A percentile compares a stretch with the other conserved stretches of the same genome.
phyloP scores from a whole-genome alignment of 2,888 invertebrate species.

The Eurois occulta region DNA sequence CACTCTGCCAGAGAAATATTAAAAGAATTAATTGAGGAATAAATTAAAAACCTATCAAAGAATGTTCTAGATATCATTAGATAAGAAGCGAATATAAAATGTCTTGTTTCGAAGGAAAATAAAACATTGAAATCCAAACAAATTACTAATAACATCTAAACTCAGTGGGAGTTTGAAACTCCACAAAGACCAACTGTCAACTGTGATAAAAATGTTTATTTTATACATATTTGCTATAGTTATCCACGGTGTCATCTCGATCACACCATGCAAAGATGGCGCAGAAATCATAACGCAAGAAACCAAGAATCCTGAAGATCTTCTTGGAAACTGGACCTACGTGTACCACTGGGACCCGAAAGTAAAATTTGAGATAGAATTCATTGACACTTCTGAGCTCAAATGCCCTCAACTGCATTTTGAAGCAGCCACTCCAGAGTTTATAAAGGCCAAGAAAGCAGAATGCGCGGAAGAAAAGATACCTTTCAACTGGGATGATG shows the following conservation, averaged over 20 bases:
- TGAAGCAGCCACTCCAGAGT: conserved; percentile 3
- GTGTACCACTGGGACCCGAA: conserved; percentile 53
- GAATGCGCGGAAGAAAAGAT: conserved; percentile 32
- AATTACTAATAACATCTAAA: not conserved
- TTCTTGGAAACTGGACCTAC: conserved; percentile 46
- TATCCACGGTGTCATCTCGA: conserved; percentile 29
- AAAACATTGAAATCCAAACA: conserved; percentile 2
- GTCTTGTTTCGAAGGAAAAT: not conserved
- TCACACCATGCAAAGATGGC: conserved; percentile 32
- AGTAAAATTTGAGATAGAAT: conserved; percentile 5
- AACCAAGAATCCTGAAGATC: conserved; percentile 28
- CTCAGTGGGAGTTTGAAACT: not conserved
- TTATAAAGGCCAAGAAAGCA: conserved; percentile 14
- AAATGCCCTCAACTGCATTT: conserved; percentile 40
- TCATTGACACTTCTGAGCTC: not conserved
- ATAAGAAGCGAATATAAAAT: conserved; percentile 32
- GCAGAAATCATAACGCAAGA: conserved; percentile 20
- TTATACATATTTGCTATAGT: conserved; percentile 18
- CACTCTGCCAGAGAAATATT: not conserved
- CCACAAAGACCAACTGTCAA: not conserved
- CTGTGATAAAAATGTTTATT: conserved; percentile 7
- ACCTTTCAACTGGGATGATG: conserved; percentile 57
- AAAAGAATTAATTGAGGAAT: not conserved
- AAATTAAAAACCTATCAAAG: conserved; percentile 28
- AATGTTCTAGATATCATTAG: not conserved